Percentiles rank a stretch among this genome's conserved stretches.
phyloP scores from a whole-genome alignment of 2,888 invertebrate species.

The Agrilus biguttatus region DNA sequence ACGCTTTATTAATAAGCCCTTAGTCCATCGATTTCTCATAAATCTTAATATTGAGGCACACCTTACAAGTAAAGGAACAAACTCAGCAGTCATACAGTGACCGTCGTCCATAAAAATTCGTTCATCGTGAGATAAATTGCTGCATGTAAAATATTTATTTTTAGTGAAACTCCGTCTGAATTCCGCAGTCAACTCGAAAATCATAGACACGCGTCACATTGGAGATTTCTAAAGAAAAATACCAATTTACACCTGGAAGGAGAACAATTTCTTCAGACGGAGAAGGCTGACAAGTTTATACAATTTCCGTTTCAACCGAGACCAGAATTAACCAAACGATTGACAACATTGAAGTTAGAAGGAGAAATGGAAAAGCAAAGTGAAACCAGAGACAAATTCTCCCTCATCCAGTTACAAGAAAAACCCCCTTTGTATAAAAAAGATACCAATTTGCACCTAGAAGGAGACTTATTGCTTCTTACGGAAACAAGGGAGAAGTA shows the following conservation, averaged over 20 bases:
- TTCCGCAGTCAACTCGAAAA: too few species aligned
- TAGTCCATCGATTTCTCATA: constrained; percentile 20
- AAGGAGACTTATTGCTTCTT: constrained; percentile 27
- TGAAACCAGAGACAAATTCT: constrained; percentile 35
- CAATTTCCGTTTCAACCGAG: constrained; percentile 31
- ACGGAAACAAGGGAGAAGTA: constrained; percentile 33
- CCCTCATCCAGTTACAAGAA: constrained; percentile 30
- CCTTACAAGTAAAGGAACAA: constrained; percentile 2
- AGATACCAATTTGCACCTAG: constrained; percentile 33
- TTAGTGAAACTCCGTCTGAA: too few species aligned
- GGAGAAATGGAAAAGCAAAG: constrained; percentile 32
- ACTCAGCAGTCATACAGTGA: neutral
- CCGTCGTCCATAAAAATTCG: neutral
- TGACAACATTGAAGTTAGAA: constrained; percentile 21
- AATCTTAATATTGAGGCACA: constrained; percentile 15
- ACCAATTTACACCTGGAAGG: constrained; percentile 37
- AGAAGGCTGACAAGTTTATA: constrained; percentile 34
- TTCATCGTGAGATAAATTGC: neutral
- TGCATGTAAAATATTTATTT: neutral
- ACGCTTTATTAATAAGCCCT: too few species aligned
- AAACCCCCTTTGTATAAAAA: constrained; percentile 30
- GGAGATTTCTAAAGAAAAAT: constrained; percentile 21
- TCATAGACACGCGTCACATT: constrained; percentile 18
- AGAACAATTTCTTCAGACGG: constrained; percentile 32
- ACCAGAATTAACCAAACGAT: constrained; percentile 30